These are phyloP conservation scores for Pristionchus entomophagus DNA, from an alignment of 2,888 invertebrate species.

Conservation along the genomic window DNA sequence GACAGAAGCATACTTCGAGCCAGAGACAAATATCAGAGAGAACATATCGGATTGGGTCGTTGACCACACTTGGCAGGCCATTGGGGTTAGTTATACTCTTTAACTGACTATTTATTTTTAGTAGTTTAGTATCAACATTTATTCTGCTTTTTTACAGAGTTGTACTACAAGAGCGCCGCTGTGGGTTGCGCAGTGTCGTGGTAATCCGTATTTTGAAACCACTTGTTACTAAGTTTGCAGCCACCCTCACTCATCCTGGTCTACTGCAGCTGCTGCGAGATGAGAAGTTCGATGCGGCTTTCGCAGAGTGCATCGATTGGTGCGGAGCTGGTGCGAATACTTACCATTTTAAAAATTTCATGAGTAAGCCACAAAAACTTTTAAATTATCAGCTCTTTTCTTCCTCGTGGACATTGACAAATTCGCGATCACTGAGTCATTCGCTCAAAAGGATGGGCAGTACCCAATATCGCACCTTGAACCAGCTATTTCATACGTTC, in stretches of 20 bases:
- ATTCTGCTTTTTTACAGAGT: neutral
- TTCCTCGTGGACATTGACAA: neutral
- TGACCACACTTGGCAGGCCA: neutral
- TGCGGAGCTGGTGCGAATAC: conserved; percentile 58
- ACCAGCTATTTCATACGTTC: neutral
- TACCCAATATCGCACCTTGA: neutral
- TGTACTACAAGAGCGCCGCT: neutral
- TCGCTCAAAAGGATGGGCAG: conserved; percentile 1
- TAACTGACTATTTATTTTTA: neutral
- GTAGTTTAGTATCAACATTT: neutral
- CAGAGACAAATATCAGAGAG: neutral
- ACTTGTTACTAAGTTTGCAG: conserved; percentile 49
- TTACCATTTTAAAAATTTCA: too few species aligned
- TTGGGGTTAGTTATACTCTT: neutral
- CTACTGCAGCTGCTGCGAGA: conserved; percentile 55
- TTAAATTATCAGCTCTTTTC: neutral
- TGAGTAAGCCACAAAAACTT: too few species aligned
- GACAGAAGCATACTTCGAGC: neutral
- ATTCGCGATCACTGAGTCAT: conserved; percentile 14
- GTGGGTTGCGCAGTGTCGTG: conserved; percentile 27
- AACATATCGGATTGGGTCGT: neutral
- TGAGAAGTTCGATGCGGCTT: conserved; percentile 61
- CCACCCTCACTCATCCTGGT: conserved; percentile 52
- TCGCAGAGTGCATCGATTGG: conserved; percentile 59
- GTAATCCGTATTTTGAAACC: neutral